phyloP scores from a whole-genome alignment of 1,140 invertebrate genomes.

The Sitobion miscanthi region DNA sequence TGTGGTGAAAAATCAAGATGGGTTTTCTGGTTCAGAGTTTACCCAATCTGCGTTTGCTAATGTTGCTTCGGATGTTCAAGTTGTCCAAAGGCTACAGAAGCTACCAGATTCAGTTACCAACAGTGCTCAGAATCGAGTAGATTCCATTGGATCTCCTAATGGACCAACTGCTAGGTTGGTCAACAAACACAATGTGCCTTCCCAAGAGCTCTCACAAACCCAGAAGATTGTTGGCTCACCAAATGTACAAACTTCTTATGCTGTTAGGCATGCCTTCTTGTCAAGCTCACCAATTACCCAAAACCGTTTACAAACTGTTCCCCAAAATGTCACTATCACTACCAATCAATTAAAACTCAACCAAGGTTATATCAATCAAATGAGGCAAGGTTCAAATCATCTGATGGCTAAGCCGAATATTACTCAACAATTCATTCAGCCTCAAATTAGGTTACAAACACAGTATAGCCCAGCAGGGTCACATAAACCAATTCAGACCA shows the following conservation, averaged over 20 bases:
- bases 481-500: conserved; percentile 49
- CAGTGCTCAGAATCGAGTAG: conserved; percentile 56
- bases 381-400: conserved; percentile 46
- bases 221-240: conserved; percentile 38
- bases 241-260: conserved; percentile 55
- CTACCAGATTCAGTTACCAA: conserved; percentile 56
- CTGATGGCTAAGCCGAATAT: conserved; percentile 31
- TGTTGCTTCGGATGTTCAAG: conserved; percentile 48
- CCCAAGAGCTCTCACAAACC: conserved; percentile 54
- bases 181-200: conserved; percentile 55
- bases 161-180: conserved; percentile 43
- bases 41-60: conserved; percentile 56
- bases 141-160: conserved; percentile 56
- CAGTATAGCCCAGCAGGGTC: conserved; percentile 43
- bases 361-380: conserved; percentile 55
- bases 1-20: conserved; percentile 49
- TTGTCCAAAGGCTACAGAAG: conserved; percentile 54
- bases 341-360: conserved; percentile 52
- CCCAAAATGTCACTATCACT: conserved; percentile 55
- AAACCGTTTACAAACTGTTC: conserved; percentile 50
- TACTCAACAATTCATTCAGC: conserved; percentile 35
- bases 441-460: conserved; percentile 53
- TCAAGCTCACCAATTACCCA: conserved; percentile 49
- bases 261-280: conserved; percentile 38
- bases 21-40: conserved; percentile 57